A percentile compares a stretch with the other conserved stretches of the same genome.
Evolutionary conservation across 92 coral and sea anemone species (phyloP).

Genomic region (Pocillopora meandrina): DNA sequence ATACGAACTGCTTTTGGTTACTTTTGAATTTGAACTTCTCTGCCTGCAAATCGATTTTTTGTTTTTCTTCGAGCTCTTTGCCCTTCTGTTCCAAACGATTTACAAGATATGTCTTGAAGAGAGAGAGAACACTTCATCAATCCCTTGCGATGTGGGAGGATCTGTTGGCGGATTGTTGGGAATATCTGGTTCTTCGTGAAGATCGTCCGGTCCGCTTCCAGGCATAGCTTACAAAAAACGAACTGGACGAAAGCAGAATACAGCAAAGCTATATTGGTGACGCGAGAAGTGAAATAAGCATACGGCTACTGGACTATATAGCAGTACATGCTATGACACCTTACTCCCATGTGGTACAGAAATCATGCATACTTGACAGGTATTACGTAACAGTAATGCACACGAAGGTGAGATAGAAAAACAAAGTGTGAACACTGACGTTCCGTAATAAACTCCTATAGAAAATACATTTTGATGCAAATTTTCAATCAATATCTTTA

Average conservation of each 20-base stretch:
- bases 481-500: too few relatives aligned
- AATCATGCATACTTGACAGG: constrained; percentile 20
- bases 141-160: constrained; percentile 8
- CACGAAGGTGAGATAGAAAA: background rate
- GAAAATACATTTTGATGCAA: too few relatives aligned
- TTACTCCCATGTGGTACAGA: constrained; percentile 7
- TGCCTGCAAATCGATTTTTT: background rate
- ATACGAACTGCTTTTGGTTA: constrained; percentile 13
- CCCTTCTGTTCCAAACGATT: constrained; percentile 29
- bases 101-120: constrained; percentile 9
- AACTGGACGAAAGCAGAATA: constrained; percentile 3
- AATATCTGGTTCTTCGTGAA: constrained; percentile 31
- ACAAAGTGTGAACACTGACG: too few relatives aligned
- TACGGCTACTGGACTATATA: background rate
- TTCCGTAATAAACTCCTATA: too few relatives aligned
- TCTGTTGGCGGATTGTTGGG: background rate
- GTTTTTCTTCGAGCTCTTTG: constrained; percentile 8
- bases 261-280: constrained; percentile 3
- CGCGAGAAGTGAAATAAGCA: constrained; percentile 6
- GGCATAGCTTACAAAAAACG: background rate
- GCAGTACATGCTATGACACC: constrained; percentile 18
- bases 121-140: constrained; percentile 2
- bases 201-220: background rate
- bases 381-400: constrained; percentile 16
- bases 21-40: constrained; percentile 20